These are phyloP conservation scores for Mugil cephalus DNA, from an alignment of 2,113 vertebrate genomes.

Conservation along the genomic window DNA sequence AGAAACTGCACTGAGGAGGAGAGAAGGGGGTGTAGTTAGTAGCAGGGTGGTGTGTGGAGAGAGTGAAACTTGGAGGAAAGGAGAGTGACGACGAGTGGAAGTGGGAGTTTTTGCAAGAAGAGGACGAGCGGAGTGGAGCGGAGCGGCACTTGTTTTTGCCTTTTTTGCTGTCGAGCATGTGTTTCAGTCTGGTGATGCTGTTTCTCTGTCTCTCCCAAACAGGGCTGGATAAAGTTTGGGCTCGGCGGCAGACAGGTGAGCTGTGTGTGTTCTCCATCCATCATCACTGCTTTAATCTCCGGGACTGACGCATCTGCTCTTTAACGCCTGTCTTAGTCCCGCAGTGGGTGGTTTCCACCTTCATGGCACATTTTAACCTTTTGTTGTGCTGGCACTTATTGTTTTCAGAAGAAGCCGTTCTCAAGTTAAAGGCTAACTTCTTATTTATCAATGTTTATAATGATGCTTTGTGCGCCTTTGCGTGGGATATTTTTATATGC, in stretches of 20 bases:
- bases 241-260: constrained; percentile 77
- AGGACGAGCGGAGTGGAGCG: constrained; percentile 25
- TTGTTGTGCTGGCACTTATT: neutral
- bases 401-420: neutral
- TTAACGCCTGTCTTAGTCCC: neutral
- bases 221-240: constrained; percentile 51
- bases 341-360: neutral
- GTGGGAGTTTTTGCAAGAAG: constrained; percentile 46
- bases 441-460: neutral
- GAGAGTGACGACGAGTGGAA: constrained; percentile 33
- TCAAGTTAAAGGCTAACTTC: neutral
- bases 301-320: neutral
- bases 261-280: neutral
- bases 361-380: too few species aligned
- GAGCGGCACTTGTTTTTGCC: neutral
- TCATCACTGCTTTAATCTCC: neutral
- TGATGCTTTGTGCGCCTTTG: accelerated
- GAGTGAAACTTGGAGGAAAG: constrained; percentile 14
- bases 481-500: constrained; percentile 14
- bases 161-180: constrained; percentile 61
- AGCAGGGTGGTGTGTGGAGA: constrained; percentile 50
- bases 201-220: constrained; percentile 61
- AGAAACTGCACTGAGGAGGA: constrained; percentile 58
- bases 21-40: constrained; percentile 69
- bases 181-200: constrained; percentile 55